Conservation (phyloP, 2,888 invertebrate genomes). For the Diaprepes abbreviatus region DNA sequence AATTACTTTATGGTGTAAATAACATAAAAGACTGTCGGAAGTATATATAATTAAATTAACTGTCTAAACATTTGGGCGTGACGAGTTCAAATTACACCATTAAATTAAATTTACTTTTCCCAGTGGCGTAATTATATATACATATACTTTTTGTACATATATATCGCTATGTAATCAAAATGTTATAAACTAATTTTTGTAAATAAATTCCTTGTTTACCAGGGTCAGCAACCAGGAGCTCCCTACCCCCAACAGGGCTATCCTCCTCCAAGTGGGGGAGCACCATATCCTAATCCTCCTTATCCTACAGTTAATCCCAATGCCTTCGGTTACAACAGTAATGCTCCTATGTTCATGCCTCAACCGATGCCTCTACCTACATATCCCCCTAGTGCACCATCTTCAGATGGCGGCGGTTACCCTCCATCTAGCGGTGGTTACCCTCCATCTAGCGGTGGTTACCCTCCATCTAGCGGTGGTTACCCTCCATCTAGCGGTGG, state of each 20-base stretch:
- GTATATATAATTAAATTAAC: no score
- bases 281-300: conserved; percentile 61
- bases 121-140: no score
- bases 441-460: conserved; percentile 43
- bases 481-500: conserved; percentile 32
- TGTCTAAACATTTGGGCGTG: no score
- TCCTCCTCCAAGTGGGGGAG: conserved; percentile 54
- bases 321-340: conserved; percentile 69
- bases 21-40: no score
- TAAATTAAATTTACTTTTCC: no score
- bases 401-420: conserved; percentile 61
- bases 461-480: conserved; percentile 37
- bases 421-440: conserved; percentile 49
- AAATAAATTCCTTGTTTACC: conserved; percentile 17
- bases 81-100: no score
- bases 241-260: conserved; percentile 58
- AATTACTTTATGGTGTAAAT: no score
- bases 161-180: no score
- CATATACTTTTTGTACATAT: no score
- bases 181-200: no score
- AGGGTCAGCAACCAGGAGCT: conserved; percentile 58
- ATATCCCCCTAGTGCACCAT: conserved; percentile 58
- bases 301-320: conserved; percentile 62
- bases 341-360: conserved; percentile 69
- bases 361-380: conserved; percentile 65